A percentile compares a stretch with the other conserved stretches of the same genome.
phyloP scores from a whole-genome alignment of 2,113 vertebrate species.

The Dicerorhinus sumatrensis region DNA sequence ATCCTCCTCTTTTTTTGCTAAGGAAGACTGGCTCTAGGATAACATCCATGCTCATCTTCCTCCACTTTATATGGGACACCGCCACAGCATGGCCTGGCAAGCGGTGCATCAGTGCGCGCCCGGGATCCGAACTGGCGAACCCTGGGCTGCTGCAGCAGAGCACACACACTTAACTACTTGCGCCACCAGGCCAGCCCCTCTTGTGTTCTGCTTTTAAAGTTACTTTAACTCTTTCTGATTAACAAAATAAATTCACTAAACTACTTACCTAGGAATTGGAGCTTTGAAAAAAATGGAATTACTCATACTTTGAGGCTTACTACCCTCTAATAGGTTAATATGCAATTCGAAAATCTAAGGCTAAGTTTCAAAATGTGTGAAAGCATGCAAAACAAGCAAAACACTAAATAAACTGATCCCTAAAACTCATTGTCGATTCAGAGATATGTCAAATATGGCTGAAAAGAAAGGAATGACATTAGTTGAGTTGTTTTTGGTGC shows the following conservation, averaged over 20 bases:
- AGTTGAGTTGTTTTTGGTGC: neutral
- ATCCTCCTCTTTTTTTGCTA: too few species aligned
- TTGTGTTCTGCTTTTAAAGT: neutral
- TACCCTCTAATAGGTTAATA: neutral
- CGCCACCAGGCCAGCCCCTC: too few species aligned
- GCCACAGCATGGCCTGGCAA: too few species aligned
- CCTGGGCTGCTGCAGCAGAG: too few species aligned
- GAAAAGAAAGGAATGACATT: neutral
- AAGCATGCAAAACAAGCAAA: constrained; percentile 21
- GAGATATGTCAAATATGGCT: neutral
- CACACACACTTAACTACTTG: too few species aligned
- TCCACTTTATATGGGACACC: too few species aligned
- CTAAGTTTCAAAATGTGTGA: constrained; percentile 17
- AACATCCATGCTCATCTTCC: too few species aligned
- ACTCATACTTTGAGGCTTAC: neutral
- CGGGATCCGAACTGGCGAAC: too few species aligned
- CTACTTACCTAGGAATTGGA: neutral
- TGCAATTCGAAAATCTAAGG: constrained; percentile 21
- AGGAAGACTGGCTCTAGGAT: too few species aligned
- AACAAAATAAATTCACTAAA: neutral
- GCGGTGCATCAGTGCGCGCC: too few species aligned
- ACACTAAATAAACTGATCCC: neutral
- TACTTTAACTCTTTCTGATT: neutral
- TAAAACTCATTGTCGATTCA: neutral
- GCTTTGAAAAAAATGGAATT: neutral